Conservation (phyloP, 1,140 invertebrate species). For the Halotydeus destructor region DNA sequence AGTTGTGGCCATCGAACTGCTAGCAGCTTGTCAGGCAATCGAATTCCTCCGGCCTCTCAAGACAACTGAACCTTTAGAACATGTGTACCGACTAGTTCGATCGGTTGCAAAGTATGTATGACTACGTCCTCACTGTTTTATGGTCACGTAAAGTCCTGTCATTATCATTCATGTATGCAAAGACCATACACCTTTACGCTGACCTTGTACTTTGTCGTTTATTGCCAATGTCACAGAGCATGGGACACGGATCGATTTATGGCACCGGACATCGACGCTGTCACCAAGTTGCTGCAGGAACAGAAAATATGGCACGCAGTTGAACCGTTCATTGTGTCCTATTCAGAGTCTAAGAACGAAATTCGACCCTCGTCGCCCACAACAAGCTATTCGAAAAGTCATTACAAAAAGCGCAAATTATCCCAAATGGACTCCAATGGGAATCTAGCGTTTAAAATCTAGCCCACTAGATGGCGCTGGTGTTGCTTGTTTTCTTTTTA, state of each 20-base stretch:
- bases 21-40: slow-evolving; percentile 48
- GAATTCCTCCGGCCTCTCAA: slow-evolving; percentile 47
- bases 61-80: slow-evolving; percentile 43
- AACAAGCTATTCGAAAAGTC: no score
- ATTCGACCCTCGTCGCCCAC: no score
- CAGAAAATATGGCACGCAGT: slow-evolving; percentile 35
- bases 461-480: no score
- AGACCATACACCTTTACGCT: neutral
- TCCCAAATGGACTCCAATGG: no score
- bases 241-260: slow-evolving; percentile 44
- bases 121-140: no score
- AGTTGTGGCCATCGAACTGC: slow-evolving; percentile 45
- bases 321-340: slow-evolving; percentile 17
- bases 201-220: neutral
- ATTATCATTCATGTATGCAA: neutral
- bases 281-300: slow-evolving; percentile 33
- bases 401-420: no score
- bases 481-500: no score
- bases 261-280: slow-evolving; percentile 40
- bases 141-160: neutral
- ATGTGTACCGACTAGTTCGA: slow-evolving; percentile 41
- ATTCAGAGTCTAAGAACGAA: no score
- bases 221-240: slow-evolving; percentile 24
- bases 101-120: slow-evolving; percentile 27
- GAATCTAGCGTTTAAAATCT: no score